A percentile compares a stretch with the other conserved stretches of the same genome.
These are phyloP conservation scores for Athene noctua DNA, from an alignment of 2,113 vertebrate species.

Conservation along the genomic window DNA sequence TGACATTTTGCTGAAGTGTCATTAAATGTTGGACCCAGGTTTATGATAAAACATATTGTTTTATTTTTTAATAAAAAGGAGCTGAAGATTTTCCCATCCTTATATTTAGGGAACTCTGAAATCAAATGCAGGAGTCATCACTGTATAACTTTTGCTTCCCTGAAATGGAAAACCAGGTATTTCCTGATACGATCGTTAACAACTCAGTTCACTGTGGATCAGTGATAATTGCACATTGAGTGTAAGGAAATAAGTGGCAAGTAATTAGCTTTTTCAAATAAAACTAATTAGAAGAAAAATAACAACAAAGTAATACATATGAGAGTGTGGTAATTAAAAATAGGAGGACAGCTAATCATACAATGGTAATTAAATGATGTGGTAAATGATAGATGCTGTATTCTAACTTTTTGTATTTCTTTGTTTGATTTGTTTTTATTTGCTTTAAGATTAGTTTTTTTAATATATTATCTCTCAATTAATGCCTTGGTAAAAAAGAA, in stretches of 20 bases:
- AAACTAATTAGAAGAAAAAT: conserved; percentile 57
- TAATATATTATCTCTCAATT: not conserved
- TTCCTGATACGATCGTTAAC: conserved; percentile 24
- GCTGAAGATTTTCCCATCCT: not conserved
- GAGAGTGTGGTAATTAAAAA: conserved; percentile 27
- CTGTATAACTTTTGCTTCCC: not conserved
- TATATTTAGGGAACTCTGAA: not conserved
- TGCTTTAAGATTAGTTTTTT: not conserved
- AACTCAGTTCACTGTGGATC: not conserved
- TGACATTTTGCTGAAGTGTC: not conserved
- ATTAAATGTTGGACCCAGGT: not conserved
- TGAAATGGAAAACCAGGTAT: not conserved
- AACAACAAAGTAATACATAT: not conserved
- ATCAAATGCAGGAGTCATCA: not conserved
- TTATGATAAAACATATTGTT: not conserved
- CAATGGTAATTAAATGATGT: not conserved
- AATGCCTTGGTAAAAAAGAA: not conserved
- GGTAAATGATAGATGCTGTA: not conserved
- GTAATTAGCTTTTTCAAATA: conserved; percentile 46
- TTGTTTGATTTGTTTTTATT: not conserved
- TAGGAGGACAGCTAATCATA: not conserved
- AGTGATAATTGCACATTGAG: not conserved
- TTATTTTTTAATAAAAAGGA: not conserved
- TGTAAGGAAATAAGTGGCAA: conserved; percentile 32
- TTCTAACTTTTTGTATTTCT: not conserved